phyloP scores from a whole-genome alignment of 1,140 invertebrate genomes.

The Leptinotarsa defecta region DNA sequence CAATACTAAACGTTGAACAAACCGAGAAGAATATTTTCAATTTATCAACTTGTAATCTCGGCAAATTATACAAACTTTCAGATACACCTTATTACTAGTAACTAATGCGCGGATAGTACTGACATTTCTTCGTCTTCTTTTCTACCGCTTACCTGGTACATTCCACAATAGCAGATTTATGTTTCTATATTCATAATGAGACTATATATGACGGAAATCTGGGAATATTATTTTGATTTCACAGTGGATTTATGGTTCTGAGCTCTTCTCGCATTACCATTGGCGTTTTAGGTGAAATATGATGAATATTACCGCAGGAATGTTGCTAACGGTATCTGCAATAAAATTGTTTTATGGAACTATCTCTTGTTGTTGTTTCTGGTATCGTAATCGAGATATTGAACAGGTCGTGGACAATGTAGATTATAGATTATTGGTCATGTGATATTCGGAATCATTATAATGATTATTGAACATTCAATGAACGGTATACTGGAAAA shows the following conservation, averaged over 20 bases:
- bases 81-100: conserved; percentile 16
- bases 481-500: too few species aligned
- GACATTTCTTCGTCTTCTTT: conserved; percentile 13
- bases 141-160: conserved; percentile 8
- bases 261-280: conserved; percentile 24
- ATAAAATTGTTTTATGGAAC: conserved; percentile 23
- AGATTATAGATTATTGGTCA: background rate
- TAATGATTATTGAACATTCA: too few species aligned
- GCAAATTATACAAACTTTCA: conserved; percentile 16
- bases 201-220: conserved; percentile 32
- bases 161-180: conserved; percentile 31
- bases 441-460: background rate
- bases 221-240: conserved; percentile 25
- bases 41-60: conserved; percentile 18
- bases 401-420: background rate
- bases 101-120: conserved; percentile 18
- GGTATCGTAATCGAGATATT: background rate
- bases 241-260: conserved; percentile 23
- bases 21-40: conserved; percentile 6
- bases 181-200: conserved; percentile 25
- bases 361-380: conserved; percentile 9
- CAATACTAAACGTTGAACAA: conserved; percentile 1
- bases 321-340: conserved; percentile 14
- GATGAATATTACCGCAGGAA: conserved; percentile 20
- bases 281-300: conserved; percentile 25